Evolutionary conservation across 2,797 vertebrate species (phyloP).

Genomic region (Knipowitschia caucasica): DNA sequence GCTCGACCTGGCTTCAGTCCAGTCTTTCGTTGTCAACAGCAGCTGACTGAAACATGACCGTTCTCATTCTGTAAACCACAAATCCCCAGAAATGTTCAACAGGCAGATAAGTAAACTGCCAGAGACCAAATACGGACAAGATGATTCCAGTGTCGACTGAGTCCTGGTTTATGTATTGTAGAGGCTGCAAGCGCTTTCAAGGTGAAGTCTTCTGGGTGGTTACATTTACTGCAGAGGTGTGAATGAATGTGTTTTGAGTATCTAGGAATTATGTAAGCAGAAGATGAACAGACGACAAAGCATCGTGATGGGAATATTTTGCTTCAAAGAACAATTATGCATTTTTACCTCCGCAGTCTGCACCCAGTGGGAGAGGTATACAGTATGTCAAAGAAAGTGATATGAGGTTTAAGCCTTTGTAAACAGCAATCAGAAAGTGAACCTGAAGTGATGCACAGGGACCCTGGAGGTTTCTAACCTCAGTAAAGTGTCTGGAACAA

Average conservation of each 20-base stretch:
- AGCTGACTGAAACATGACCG: conserved; percentile 19
- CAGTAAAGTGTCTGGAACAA: too few relatives aligned
- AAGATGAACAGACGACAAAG: background rate
- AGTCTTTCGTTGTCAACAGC: conserved; percentile 45
- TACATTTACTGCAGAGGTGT: background rate
- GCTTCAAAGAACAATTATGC: too few relatives aligned
- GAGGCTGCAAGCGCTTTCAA: background rate
- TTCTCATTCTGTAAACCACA: conserved; percentile 6
- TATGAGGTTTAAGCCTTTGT: too few relatives aligned
- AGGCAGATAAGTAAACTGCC: conserved; percentile 13
- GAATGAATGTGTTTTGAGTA: background rate
- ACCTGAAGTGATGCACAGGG: too few relatives aligned
- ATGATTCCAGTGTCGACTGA: conserved; percentile 2
- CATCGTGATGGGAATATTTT: too few relatives aligned
- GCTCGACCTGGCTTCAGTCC: background rate
- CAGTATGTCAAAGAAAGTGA: too few relatives aligned
- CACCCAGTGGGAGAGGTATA: too few relatives aligned
- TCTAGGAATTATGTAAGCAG: background rate
- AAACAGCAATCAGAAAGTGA: too few relatives aligned
- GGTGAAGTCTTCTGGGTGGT: background rate
- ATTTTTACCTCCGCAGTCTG: too few relatives aligned
- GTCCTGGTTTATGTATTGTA: conserved; percentile 11
- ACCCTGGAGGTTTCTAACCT: too few relatives aligned
- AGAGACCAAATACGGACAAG: conserved; percentile 44
- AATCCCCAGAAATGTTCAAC: conserved; percentile 10